A percentile compares a stretch with the other conserved stretches of the same genome.
Conservation (phyloP, 2,113 vertebrate genomes). For the Deroptyus accipitrinus region DNA sequence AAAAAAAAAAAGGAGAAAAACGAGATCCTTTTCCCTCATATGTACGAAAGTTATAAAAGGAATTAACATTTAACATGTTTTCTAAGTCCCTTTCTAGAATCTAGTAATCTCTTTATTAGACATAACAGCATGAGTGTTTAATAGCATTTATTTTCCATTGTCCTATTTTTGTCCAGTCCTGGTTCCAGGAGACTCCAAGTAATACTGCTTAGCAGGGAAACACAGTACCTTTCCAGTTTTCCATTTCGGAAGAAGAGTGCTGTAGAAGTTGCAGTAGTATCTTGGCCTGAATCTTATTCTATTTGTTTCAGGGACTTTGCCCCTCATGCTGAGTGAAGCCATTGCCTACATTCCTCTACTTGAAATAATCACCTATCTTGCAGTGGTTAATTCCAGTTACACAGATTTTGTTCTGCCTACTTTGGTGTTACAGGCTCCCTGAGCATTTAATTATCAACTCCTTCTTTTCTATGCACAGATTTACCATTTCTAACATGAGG, state of each 20-base stretch:
- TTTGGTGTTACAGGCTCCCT: not conserved
- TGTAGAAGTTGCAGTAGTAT: not conserved
- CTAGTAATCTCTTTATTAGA: not conserved
- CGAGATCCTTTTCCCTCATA: not conserved
- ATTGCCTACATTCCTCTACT: not conserved
- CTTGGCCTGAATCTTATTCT: not conserved
- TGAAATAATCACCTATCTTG: not conserved
- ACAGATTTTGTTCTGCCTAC: not conserved
- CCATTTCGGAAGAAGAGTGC: not conserved
- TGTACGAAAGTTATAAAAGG: not conserved
- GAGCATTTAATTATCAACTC: not conserved
- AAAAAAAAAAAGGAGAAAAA: not conserved
- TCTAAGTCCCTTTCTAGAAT: not conserved
- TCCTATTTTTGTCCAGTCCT: not conserved
- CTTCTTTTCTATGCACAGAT: not conserved
- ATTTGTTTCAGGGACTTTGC: not conserved
- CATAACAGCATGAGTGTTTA: not conserved
- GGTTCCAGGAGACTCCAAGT: not conserved
- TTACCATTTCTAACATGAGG: not conserved
- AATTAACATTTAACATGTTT: not conserved
- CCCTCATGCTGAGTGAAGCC: not conserved
- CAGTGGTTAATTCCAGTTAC: not conserved
- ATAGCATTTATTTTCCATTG: not conserved
- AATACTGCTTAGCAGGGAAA: fast-evolving
- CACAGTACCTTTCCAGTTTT: not conserved